Evolutionary conservation across 2,797 vertebrate genomes (phyloP).

Genomic region (Spinus pinus): DNA sequence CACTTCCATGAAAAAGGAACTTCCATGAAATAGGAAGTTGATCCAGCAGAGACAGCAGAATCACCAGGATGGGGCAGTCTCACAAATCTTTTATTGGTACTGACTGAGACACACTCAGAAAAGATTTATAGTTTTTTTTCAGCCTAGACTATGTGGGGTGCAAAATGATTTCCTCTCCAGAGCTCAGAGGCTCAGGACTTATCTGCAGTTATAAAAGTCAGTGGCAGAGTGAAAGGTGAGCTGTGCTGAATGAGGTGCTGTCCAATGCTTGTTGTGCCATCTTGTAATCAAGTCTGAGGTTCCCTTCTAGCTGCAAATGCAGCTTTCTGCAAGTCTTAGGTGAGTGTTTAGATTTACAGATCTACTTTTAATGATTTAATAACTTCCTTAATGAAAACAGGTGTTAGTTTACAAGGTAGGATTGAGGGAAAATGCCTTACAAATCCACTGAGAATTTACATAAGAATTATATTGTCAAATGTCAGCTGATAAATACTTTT

Average conservation of each 20-base stretch:
- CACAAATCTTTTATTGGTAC: neutral
- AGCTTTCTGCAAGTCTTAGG: neutral
- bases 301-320: neutral
- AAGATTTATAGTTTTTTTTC: neutral
- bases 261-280: neutral
- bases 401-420: neutral
- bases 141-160: neutral
- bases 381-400: neutral
- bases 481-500: neutral
- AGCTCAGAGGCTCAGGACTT: neutral
- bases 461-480: neutral
- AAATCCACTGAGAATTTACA: neutral
- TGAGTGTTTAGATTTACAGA: neutral
- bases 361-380: neutral
- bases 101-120: neutral
- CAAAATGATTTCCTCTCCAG: neutral
- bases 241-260: neutral
- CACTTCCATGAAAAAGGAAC: accelerated
- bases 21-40: neutral
- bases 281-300: neutral
- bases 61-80: neutral
- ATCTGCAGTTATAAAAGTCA: neutral
- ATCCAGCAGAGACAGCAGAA: neutral
- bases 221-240: neutral
- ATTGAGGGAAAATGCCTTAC: neutral